A percentile compares a stretch with the other conserved stretches of the same genome.
These are phyloP conservation scores for Agapetus fuscipes DNA, from an alignment of 2,888 invertebrate species.

Conservation along the genomic window DNA sequence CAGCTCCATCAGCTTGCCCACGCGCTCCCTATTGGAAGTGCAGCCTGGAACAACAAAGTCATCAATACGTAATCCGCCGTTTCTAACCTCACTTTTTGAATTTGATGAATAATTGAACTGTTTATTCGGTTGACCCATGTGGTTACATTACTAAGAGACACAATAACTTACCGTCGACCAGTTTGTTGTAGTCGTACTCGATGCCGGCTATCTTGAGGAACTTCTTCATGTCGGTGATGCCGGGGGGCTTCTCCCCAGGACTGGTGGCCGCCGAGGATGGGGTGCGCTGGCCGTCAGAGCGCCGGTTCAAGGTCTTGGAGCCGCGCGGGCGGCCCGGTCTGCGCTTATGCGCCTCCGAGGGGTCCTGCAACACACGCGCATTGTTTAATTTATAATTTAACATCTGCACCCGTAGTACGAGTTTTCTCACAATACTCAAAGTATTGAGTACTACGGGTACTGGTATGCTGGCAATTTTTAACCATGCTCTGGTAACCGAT, in stretches of 20 bases:
- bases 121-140: no score
- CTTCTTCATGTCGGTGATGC: conserved; percentile 44
- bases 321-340: conserved; percentile 40
- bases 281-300: conserved; percentile 17
- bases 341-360: conserved; percentile 27
- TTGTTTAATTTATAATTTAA: no score
- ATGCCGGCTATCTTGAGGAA: conserved; percentile 44
- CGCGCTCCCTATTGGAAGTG: conserved; percentile 44
- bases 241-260: conserved; percentile 29
- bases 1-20: conserved; percentile 38
- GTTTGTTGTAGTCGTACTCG: conserved; percentile 42
- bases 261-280: conserved; percentile 12
- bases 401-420: no score
- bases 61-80: no score
- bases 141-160: no score
- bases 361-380: conserved; percentile 28
- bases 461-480: no score
- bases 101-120: background rate
- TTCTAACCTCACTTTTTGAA: background rate
- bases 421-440: no score
- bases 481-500: no score
- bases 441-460: no score
- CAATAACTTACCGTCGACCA: conserved; percentile 37
- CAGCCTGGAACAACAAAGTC: conserved; percentile 28
- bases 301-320: conserved; percentile 29